These are phyloP conservation scores for Solea solea DNA, from an alignment of 2,113 vertebrate species.

Conservation along the genomic window DNA sequence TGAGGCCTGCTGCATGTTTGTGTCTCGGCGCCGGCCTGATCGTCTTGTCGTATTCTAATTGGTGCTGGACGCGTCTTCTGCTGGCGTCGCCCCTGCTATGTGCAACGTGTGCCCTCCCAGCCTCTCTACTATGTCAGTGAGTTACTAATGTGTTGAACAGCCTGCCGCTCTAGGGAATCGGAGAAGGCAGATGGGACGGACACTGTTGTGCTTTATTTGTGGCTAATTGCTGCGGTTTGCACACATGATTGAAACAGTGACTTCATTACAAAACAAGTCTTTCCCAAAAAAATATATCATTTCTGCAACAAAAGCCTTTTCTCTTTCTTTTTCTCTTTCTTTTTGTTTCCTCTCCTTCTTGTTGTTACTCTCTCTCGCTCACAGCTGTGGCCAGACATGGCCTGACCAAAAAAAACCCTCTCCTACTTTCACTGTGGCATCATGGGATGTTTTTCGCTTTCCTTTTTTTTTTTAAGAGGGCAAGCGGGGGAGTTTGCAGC, in stretches of 20 bases:
- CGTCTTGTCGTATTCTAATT: conserved; percentile 49
- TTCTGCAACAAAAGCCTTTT: conserved; percentile 1
- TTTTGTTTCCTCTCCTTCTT: not conserved
- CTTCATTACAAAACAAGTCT: conserved; percentile 24
- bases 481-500: conserved; percentile 74
- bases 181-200: conserved; percentile 55
- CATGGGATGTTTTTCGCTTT: conserved; percentile 53
- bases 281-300: not conserved
- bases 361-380: conserved; percentile 4
- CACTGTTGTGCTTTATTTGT: conserved; percentile 47
- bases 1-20: conserved; percentile 23
- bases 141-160: conserved; percentile 53
- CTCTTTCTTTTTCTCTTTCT: not conserved
- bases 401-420: conserved; percentile 20
- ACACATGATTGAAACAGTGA: conserved; percentile 8
- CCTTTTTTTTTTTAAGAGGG: conserved; percentile 53
- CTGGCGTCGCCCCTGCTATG: conserved; percentile 24
- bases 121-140: conserved; percentile 39
- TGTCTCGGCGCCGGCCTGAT: conserved; percentile 11
- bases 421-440: conserved; percentile 24
- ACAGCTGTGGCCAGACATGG: conserved; percentile 4
- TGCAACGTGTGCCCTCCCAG: conserved; percentile 17
- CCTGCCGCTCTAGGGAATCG: conserved; percentile 34
- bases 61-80: conserved; percentile 29
- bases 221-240: conserved; percentile 17